Conservation (phyloP, 1,140 invertebrate genomes). For the Drosophila malerkotliana region DNA sequence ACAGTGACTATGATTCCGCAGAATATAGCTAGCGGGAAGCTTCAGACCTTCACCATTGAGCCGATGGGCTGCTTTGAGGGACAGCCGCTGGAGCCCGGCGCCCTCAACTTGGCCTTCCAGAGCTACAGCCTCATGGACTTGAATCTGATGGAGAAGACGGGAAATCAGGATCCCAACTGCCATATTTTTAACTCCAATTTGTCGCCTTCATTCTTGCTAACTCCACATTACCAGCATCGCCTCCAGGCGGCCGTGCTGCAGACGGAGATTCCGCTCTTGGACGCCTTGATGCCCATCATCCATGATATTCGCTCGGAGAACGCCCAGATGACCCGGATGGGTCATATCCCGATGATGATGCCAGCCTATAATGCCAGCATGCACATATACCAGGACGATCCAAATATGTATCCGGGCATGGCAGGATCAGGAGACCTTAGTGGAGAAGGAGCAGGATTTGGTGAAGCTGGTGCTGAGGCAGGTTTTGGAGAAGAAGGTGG, state of each 20-base stretch:
- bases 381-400: slow-evolving; percentile 1
- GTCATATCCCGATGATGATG: neutral
- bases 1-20: slow-evolving; percentile 7
- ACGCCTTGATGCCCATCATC: slow-evolving; percentile 24
- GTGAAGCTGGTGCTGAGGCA: neutral
- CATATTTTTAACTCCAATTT: neutral
- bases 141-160: neutral
- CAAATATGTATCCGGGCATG: neutral
- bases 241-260: slow-evolving; percentile 37
- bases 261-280: slow-evolving; percentile 1
- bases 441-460: too few relatives aligned
- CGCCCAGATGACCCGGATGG: neutral
- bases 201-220: slow-evolving; percentile 10
- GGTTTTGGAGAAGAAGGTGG: too few relatives aligned
- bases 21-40: neutral
- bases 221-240: slow-evolving; percentile 7
- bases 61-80: slow-evolving; percentile 2
- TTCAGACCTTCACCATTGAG: neutral
- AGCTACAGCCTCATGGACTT: slow-evolving; percentile 23
- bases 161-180: neutral
- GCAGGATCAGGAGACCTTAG: too few relatives aligned
- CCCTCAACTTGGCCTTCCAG: slow-evolving; percentile 28
- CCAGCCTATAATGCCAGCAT: slow-evolving; percentile 15
- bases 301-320: slow-evolving; percentile 31
- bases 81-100: neutral